phyloP scores from a whole-genome alignment of 2,797 vertebrate genomes.

The Sparus aurata region DNA sequence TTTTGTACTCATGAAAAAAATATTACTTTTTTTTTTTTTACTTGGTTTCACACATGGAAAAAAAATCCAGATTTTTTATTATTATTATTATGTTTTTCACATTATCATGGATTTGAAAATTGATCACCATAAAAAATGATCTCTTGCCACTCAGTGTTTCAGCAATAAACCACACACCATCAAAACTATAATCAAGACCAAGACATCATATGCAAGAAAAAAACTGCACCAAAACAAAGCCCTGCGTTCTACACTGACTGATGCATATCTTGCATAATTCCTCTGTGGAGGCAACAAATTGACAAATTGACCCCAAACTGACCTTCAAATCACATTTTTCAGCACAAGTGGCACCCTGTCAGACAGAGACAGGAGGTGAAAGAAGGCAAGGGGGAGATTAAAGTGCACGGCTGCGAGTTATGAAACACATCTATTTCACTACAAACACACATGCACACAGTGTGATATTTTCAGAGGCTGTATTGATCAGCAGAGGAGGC shows the following conservation, averaged over 20 bases:
- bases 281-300: background rate
- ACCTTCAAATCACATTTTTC: slow-evolving; percentile 34
- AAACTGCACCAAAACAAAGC: slow-evolving; percentile 23
- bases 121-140: too few species aligned
- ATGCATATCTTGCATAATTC: background rate
- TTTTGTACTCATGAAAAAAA: too few species aligned
- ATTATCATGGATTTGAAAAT: too few species aligned
- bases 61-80: too few species aligned
- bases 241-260: background rate
- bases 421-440: slow-evolving; percentile 26
- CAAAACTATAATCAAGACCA: slow-evolving; percentile 2
- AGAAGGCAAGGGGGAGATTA: background rate
- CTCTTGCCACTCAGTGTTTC: too few species aligned
- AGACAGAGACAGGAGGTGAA: slow-evolving; percentile 4
- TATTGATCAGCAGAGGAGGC: slow-evolving; percentile 60
- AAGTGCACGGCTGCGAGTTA: background rate
- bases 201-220: background rate
- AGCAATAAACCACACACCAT: background rate
- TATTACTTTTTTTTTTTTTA: too few species aligned
- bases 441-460: slow-evolving; percentile 11
- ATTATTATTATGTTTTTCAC: too few species aligned
- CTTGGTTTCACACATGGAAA: too few species aligned
- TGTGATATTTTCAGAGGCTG: slow-evolving; percentile 49
- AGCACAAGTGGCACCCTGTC: slow-evolving; percentile 8
- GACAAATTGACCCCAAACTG: slow-evolving; percentile 21